phyloP scores from a whole-genome alignment of 2,888 invertebrate species.

The Megalurothrips usitatus region DNA sequence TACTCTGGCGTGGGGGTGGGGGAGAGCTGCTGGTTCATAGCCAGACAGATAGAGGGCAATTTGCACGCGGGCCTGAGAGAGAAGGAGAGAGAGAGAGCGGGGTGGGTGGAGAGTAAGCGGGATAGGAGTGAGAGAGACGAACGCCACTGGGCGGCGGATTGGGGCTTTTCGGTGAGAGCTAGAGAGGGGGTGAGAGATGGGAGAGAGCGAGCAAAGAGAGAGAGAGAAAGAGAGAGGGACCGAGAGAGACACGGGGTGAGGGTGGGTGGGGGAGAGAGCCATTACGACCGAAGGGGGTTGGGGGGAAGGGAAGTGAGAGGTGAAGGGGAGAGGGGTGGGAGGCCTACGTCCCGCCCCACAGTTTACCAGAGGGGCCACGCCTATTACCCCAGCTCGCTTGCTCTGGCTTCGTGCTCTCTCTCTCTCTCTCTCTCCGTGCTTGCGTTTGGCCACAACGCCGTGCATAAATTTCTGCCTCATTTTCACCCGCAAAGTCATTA shows the following conservation, averaged over 20 bases:
- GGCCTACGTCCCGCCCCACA: neutral
- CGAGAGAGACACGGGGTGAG: neutral
- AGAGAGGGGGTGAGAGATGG: neutral
- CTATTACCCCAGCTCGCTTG: conserved; percentile 22
- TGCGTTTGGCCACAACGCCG: conserved; percentile 14
- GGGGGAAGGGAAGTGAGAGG: neutral
- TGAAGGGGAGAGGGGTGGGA: neutral
- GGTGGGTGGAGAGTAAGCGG: neutral
- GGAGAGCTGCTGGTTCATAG: no score
- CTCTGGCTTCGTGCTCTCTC: neutral
- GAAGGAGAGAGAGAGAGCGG: no score
- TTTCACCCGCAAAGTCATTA: conserved; percentile 26
- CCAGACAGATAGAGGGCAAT: conserved; percentile 20
- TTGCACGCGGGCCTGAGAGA: neutral
- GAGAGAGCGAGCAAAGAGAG: neutral
- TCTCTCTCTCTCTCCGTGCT: neutral
- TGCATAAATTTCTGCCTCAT: conserved; percentile 24
- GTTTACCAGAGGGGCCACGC: neutral
- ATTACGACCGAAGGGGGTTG: neutral
- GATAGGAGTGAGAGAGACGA: neutral
- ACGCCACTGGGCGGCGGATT: neutral
- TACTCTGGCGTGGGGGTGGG: no score
- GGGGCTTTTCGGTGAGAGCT: neutral
- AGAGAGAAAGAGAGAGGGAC: neutral
- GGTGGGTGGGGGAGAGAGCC: neutral